Conservation (phyloP, 1,140 invertebrate species). For the Pentalonia nigronervosa region DNA sequence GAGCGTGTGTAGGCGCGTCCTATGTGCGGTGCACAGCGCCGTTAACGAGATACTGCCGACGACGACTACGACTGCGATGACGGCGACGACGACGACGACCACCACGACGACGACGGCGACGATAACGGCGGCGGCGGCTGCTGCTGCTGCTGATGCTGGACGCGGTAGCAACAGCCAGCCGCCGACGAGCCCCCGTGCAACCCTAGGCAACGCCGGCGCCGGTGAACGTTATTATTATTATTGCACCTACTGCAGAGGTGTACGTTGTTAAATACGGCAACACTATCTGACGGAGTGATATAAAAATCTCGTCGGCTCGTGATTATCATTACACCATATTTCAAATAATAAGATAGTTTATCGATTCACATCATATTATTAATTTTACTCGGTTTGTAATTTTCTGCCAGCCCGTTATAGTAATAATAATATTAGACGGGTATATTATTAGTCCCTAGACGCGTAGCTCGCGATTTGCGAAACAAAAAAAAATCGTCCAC, state of each 20-base stretch:
- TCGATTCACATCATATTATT: too few relatives aligned
- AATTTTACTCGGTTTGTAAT: too few relatives aligned
- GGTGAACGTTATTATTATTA: background rate
- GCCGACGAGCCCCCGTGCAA: constrained; percentile 51
- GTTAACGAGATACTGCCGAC: constrained; percentile 54
- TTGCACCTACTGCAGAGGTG: background rate
- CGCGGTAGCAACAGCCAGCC: constrained; percentile 32
- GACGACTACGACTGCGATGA: background rate
- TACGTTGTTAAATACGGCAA: background rate
- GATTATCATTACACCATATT: too few relatives aligned
- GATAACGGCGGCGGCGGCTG: background rate
- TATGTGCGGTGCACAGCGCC: constrained; percentile 49
- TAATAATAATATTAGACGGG: too few relatives aligned
- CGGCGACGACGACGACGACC: background rate
- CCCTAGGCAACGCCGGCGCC: constrained; percentile 51
- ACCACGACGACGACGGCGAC: background rate
- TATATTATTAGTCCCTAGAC: too few relatives aligned
- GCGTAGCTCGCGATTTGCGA: too few relatives aligned
- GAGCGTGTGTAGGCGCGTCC: constrained; percentile 6
- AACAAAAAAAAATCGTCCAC: too few relatives aligned
- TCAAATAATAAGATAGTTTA: too few relatives aligned
- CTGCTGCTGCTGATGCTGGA: constrained; percentile 16
- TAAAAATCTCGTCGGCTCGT: too few relatives aligned
- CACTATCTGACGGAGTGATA: constrained; percentile 30
- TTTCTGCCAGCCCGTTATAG: too few relatives aligned